Conservation (phyloP, 2,113 vertebrate species). For the Nibea albiflora region DNA sequence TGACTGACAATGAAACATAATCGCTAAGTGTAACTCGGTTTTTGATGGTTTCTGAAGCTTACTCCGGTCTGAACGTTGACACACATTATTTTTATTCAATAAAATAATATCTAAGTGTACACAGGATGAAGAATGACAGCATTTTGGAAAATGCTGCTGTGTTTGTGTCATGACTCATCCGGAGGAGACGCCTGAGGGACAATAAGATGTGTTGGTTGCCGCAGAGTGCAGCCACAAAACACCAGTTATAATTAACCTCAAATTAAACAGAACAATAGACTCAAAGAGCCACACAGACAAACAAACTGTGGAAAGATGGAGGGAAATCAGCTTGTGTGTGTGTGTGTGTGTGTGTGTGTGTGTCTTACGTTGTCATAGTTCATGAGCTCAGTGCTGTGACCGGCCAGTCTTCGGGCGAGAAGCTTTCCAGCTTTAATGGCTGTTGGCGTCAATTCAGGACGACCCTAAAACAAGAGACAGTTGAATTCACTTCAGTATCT, state of each 20-base stretch:
- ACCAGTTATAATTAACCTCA: slow-evolving; percentile 6
- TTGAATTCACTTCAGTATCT: accelerated
- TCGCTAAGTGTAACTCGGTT: neutral
- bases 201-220: neutral
- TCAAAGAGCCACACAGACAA: slow-evolving; percentile 15
- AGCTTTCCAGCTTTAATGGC: slow-evolving; percentile 93
- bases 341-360: neutral
- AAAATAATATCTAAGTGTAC: neutral
- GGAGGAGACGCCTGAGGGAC: slow-evolving; percentile 2
- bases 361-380: slow-evolving; percentile 92
- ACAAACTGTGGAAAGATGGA: slow-evolving; percentile 30
- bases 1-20: neutral
- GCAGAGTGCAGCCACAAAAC: slow-evolving; percentile 22
- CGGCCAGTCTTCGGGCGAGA: slow-evolving; percentile 88
- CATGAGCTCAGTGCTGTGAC: slow-evolving; percentile 87
- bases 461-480: slow-evolving; percentile 84
- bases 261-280: neutral
- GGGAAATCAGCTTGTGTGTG: neutral
- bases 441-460: slow-evolving; percentile 94
- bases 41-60: neutral
- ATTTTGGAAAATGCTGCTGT: slow-evolving; percentile 34
- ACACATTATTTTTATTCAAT: no score
- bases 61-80: neutral
- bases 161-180: slow-evolving; percentile 26
- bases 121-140: slow-evolving; percentile 32